These are phyloP conservation scores for Phrynocephalus versicolor DNA, from an alignment of 2,113 vertebrate genomes.

Conservation along the genomic window DNA sequence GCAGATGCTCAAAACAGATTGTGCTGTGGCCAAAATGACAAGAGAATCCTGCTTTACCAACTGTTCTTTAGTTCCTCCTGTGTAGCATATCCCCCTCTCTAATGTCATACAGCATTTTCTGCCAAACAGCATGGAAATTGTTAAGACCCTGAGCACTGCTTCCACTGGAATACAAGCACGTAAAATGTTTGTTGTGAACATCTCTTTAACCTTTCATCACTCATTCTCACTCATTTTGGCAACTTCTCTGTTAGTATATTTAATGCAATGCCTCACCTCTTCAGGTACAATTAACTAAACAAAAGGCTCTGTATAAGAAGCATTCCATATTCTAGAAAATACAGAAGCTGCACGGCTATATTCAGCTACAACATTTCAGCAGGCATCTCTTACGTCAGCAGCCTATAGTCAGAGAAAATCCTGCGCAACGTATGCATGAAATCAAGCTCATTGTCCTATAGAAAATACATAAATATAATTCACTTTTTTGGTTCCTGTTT, in stretches of 20 bases:
- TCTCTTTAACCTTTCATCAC: conserved; percentile 8
- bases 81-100: background rate
- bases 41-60: conserved; percentile 14
- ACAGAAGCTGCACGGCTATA: conserved; percentile 4
- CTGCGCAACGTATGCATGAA: background rate
- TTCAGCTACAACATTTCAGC: conserved; percentile 4
- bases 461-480: background rate
- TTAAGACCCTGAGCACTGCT: conserved; percentile 22
- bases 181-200: conserved; percentile 25
- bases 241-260: conserved; percentile 9
- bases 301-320: background rate
- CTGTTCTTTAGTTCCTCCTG: conserved; percentile 34
- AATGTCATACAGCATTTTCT: background rate
- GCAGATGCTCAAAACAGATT: conserved; percentile 10
- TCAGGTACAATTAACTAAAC: background rate
- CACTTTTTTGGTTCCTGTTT: background rate
- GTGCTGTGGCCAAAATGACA: conserved; percentile 18
- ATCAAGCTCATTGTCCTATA: background rate
- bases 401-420: background rate
- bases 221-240: conserved; percentile 13
- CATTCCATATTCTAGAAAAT: background rate
- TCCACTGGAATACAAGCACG: background rate
- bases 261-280: background rate
- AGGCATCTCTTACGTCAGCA: background rate
- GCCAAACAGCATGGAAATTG: background rate